phyloP scores from a whole-genome alignment of 2,113 vertebrate species.

The Bufo bufo region DNA sequence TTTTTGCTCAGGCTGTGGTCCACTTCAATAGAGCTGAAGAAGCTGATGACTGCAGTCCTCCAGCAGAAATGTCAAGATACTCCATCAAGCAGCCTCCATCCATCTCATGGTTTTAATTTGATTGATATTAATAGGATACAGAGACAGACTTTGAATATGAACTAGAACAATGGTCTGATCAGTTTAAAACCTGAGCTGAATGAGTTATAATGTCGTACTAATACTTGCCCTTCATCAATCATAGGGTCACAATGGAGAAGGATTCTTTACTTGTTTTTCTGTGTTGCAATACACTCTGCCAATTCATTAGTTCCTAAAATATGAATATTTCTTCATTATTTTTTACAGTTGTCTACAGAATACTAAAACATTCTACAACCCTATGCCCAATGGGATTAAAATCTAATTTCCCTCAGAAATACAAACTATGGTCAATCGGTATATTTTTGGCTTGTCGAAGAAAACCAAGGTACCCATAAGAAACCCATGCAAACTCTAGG shows the following conservation, averaged over 20 bases:
- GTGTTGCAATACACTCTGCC: not conserved
- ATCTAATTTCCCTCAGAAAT: too few relatives aligned
- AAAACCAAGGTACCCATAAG: too few relatives aligned
- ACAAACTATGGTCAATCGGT: too few relatives aligned
- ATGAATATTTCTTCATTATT: not conserved
- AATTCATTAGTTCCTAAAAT: not conserved
- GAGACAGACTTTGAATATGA: not conserved
- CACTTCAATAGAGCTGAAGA: not conserved
- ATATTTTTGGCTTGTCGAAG: too few relatives aligned
- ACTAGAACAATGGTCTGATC: conserved; percentile 31
- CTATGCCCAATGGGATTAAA: too few relatives aligned
- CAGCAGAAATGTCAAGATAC: not conserved
- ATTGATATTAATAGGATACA: conserved; percentile 21
- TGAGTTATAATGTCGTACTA: not conserved
- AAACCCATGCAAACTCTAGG: too few relatives aligned
- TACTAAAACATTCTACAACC: too few relatives aligned
- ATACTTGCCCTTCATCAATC: not conserved
- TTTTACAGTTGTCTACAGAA: too few relatives aligned
- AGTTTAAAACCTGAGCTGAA: conserved; percentile 7
- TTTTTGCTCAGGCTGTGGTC: not conserved
- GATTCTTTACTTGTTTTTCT: not conserved
- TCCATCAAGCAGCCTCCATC: not conserved
- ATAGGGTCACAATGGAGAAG: not conserved
- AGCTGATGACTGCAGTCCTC: not conserved
- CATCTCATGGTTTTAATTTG: conserved; percentile 17